Base-by-base conservation (phyloP, 2,113 vertebrate species). In the Myotis yumanensis region DNA sequence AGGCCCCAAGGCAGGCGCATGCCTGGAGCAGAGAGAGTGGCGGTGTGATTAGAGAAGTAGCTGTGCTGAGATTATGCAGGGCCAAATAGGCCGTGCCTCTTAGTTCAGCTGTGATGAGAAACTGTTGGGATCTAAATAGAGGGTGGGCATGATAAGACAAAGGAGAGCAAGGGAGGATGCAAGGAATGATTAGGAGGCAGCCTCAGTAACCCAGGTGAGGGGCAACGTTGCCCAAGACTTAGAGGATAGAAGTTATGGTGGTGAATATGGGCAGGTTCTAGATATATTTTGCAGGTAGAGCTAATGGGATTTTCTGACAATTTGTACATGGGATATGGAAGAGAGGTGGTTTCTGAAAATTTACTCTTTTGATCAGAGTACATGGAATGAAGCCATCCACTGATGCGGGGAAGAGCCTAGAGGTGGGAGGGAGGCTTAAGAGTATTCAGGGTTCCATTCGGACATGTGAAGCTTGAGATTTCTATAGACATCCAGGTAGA, bases 101-200 rank as follows among this genome's bases (percentile, higher is more conserved):
- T 54, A 16, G 22, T 57, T 72, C 46, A 3, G 37, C 12, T 23
- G 28, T n/a, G 23, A 20, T 23, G 62, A 80, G 23, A 20, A 37
- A 2, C 46, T 28, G 1, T 57, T 2, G 9, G 86, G n/a, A 5
- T 66, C 37, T 48, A 15, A n/a, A 35, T 23, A 68, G 83, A 77
- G 7, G 9, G 14, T 40, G 5, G 30, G 10, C 35, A 0, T 17
- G 46, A 3, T 69, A 12, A 15, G 35, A 12, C 9, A 23, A 2
- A 51, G 23, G 69, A 7, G 0, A 77, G 32, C 22, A 11, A 3
- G 35, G 40, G 48, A 43, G 30, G 32, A 16, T 15, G 4, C 76
- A 15, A 12, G n/a, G 43, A 15, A 3, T 3, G 20, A 15, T 1
- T 25, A 43, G 73, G 40, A 82, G 57, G 71, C 66, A 15, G 16